Base-by-base conservation (phyloP, 2,888 invertebrate species). In the Ferdinandea cuprea region DNA sequence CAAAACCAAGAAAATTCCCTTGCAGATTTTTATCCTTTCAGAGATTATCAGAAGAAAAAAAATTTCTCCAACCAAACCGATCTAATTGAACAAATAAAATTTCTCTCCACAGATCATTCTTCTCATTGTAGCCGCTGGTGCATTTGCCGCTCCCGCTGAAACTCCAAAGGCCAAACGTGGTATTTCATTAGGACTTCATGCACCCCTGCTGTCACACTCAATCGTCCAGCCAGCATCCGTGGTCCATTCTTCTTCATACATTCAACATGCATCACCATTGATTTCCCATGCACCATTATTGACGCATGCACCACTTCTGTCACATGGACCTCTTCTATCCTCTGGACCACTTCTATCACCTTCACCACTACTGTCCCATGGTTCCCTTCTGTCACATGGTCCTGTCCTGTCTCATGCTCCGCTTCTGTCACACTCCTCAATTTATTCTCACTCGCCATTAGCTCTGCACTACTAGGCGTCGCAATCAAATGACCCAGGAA, bases 81-180 rank as follows among this genome's bases (percentile, higher is more conserved):
- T n/a, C n/a, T n/a, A n/a, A n/a, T n/a, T n/a, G n/a, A n/a, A n/a
- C n/a, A n/a, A n/a, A n/a, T n/a, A n/a, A n/a, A n/a, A n/a, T n/a
- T n/a, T n/a, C n/a, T 35, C 8, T 65, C 15, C 48, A 32, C 61
- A 81, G 81, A 61, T 81, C 1, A 66, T 81, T 54, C 44, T 81
- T 50, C 48, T 81, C n/a, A 42, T 81, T 59, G 81, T 77, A 35
- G 81, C 81, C n/a, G 66, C 69, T 40, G 40, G 71, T 11, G 81
- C 59, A 28, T 61, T 88, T 80, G 88, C 88, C 63, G 90, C 90
- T 42, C 88, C 89, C 32, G 87, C 86, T 61, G 84, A 73, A 3
- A 25, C 83, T 77, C 85, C 80, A 6, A 89, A 89, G 86, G 74
- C 86, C 3, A 89, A 89, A 73, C 89, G 89, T 9, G 89, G 89